Percentiles rank a stretch among this genome's conserved stretches.
Conservation (phyloP, 2,888 invertebrate species). For the Spilarctia lutea region DNA sequence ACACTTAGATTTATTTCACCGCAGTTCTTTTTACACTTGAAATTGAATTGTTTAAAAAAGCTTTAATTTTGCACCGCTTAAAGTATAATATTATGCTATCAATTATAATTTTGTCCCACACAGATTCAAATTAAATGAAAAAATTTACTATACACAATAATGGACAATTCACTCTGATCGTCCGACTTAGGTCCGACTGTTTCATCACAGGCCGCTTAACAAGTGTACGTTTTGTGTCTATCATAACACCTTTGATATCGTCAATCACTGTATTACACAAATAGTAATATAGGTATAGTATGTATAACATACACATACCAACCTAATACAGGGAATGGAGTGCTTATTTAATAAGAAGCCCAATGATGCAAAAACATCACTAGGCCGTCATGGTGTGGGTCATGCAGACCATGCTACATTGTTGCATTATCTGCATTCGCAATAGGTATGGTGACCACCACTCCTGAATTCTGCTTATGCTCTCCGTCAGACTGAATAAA, state of each 20-base stretch:
- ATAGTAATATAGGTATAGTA: no score
- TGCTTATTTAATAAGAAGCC: not conserved
- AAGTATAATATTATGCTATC: constrained; percentile 42
- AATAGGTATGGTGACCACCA: no score
- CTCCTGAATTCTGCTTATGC: no score
- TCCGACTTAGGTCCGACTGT: constrained; percentile 30
- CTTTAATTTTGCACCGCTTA: constrained; percentile 17
- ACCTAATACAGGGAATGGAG: not conserved
- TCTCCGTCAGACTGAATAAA: no score
- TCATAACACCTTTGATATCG: no score
- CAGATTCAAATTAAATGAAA: constrained; percentile 46
- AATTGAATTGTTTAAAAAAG: constrained; percentile 18
- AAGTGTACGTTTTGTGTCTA: no score
- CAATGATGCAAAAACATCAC: no score
- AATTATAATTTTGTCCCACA: constrained; percentile 38
- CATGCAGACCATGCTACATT: no score
- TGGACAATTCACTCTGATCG: constrained; percentile 29
- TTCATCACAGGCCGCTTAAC: constrained; percentile 37
- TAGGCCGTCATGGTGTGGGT: no score
- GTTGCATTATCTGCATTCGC: no score
- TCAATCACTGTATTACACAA: no score
- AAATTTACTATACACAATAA: constrained; percentile 22
- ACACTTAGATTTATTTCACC: constrained; percentile 16
- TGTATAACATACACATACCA: not conserved
- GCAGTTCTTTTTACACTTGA: constrained; percentile 14